Evolutionary conservation across 2,888 invertebrate species (phyloP), one percentile per base, ranked within the genome.

Genomic region (Toxonevra muliebris): DNA sequence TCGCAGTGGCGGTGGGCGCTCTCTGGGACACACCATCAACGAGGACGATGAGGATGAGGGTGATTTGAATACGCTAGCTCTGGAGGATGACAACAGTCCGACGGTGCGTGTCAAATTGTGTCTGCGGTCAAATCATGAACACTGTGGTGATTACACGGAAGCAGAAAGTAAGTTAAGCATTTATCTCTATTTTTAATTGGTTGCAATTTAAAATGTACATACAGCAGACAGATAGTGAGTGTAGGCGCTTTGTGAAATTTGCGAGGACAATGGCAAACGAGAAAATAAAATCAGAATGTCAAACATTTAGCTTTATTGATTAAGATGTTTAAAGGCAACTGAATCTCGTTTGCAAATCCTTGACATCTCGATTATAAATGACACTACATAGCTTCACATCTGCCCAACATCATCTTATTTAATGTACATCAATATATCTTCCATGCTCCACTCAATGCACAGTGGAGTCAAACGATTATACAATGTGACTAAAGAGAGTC

Each of bases 121-220:
- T 77, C 87, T 96, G 62, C 89, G 92, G 76, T 90, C 91, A 57
- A 93, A 93, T 82, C 90, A 90, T 63, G 92, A 94, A 66, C 91
- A 92, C 74, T 95, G 95, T 85, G 93, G 95, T 42, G 93, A 93
- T 53, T 93, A 92, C 83, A 88, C 91, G 0, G 92, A 93, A 80
- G 95, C 95, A 40, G 93, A 94, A 80, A 90, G 93, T 94, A 83
- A 92, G 93, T 90, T 45, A 12, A n/a, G 54, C 17, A 30, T 41
- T 7, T 30, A 20, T 52, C 30, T 12, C 17, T 10, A 11, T 42
- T 20, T 11, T 19, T 12, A 43, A 20, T 9, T 54, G 20, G 43
- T 12, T 60, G 13, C 13, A n/a, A 19, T 42, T 11, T 48, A 45
- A 61, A 41, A 2, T 57, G 15, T 15, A 7, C 1, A 8, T 2